A percentile compares a stretch with the other conserved stretches of the same genome.
These are phyloP conservation scores for Enoplosus armatus DNA, from an alignment of 2,797 vertebrate species.

Conservation along the genomic window DNA sequence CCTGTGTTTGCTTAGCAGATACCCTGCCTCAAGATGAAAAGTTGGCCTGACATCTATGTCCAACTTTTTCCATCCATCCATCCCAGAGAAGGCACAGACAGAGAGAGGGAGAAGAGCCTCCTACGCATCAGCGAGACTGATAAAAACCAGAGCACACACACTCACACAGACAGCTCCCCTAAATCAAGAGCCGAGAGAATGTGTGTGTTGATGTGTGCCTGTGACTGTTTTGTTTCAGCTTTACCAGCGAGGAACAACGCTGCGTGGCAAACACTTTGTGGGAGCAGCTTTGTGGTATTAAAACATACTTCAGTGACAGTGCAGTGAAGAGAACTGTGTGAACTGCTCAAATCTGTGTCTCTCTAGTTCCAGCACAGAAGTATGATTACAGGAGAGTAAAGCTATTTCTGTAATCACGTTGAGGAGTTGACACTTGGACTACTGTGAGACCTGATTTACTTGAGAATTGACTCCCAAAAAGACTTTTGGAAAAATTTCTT, in stretches of 20 bases:
- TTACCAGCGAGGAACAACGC: slow-evolving; percentile 38
- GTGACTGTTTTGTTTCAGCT: slow-evolving; percentile 43
- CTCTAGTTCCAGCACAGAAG: neutral
- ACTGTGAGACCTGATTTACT: neutral
- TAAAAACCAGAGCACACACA: slow-evolving; percentile 77
- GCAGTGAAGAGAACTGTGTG: slow-evolving; percentile 39
- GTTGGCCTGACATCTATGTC: slow-evolving; percentile 72
- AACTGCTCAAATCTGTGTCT: slow-evolving; percentile 40
- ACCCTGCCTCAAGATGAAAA: slow-evolving; percentile 77
- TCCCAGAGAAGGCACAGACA: slow-evolving; percentile 65
- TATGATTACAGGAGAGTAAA: slow-evolving; percentile 28
- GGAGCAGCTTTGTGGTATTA: slow-evolving; percentile 45
- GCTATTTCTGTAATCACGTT: slow-evolving; percentile 24
- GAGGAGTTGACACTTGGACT: slow-evolving; percentile 6
- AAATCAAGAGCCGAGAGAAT: slow-evolving; percentile 64
- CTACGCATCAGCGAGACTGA: slow-evolving; percentile 76
- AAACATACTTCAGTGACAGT: slow-evolving; percentile 56
- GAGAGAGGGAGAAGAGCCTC: slow-evolving; percentile 66
- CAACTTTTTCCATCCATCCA: slow-evolving; percentile 79
- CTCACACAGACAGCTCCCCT: slow-evolving; percentile 62
- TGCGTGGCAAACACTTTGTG: slow-evolving; percentile 44
- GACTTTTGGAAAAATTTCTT: neutral
- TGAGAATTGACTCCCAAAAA: neutral
- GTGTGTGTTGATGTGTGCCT: slow-evolving; percentile 34
- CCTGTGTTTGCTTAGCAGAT: slow-evolving; percentile 77